Percentiles rank a stretch among this genome's conserved stretches.
Evolutionary conservation across 2,113 vertebrate species (phyloP).

Genomic region (Taurulus bubalis): DNA sequence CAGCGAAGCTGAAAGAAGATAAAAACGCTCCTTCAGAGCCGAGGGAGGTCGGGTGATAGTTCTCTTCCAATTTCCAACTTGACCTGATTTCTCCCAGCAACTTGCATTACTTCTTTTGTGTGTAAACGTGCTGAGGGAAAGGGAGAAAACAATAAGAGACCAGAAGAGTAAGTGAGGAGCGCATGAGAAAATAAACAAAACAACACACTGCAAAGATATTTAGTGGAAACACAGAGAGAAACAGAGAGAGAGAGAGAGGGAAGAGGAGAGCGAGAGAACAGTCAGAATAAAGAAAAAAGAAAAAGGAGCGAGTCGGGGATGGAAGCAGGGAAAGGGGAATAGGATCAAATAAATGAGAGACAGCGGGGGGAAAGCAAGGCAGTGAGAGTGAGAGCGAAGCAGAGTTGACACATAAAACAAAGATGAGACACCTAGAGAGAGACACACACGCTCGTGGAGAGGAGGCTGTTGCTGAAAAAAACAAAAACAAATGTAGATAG

Average conservation of each 20-base stretch:
- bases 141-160: conserved; percentile 1
- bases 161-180: conserved; percentile 10
- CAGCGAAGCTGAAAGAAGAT: not conserved
- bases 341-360: conserved; percentile 65
- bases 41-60: not conserved
- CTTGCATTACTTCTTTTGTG: not conserved
- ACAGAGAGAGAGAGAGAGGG: conserved; percentile 13
- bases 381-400: conserved; percentile 39
- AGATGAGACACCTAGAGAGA: conserved; percentile 65
- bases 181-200: not conserved
- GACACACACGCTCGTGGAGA: conserved; percentile 23
- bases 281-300: conserved; percentile 19
- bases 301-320: conserved; percentile 37
- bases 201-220: too few species aligned
- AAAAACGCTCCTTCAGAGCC: not conserved
- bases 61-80: not conserved
- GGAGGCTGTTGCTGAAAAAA: conserved; percentile 64
- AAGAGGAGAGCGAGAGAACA: conserved; percentile 1
- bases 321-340: conserved; percentile 41
- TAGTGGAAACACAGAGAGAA: conserved; percentile 2
- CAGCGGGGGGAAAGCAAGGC: conserved; percentile 20
- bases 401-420: conserved; percentile 68
- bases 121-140: conserved; percentile 14
- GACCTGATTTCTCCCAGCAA: conserved; percentile 19
- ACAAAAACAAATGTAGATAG: conserved; percentile 60